Evolutionary conservation across 2,797 vertebrate genomes (phyloP), one percentile per base, ranked within the genome.

Genomic region (Hirundo rustica): DNA sequence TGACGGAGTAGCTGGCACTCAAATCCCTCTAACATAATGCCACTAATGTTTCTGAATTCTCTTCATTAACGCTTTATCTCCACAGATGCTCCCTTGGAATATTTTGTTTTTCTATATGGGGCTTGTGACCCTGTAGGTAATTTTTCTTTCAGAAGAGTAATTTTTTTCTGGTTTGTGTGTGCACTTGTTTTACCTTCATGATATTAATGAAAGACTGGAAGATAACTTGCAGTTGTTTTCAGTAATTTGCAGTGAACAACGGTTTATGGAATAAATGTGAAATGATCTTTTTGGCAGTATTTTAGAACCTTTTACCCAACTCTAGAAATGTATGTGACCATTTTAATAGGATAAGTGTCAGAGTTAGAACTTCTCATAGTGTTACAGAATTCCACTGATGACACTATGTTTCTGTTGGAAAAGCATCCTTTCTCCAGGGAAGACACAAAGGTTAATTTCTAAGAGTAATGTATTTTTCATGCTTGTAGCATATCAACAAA

Each of bases 1-100:
- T 0, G 1, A n/a, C 0, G 3, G 48, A 40, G 10, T 44, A 54
- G 17, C 19, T 85, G 47, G n/a, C 8, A 30, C 60, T 57, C 32
- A 11, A 0, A 30, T 83, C 48, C 22, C 16, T 30, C 25, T 50
- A 10, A 30, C 8, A 16, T 21, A 62, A 58, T 16, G 40, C 30
- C 5, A 2, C 29, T 45, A 3, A 6, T 7, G 5, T 47, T 85
- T 68, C 48, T 85, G 23, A 79, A 61, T 65, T 67, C 9, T 71
- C 27, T 25, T 77, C 18, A 1, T 20, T 32, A 57, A 32, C 11
- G 1, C 32, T 71, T 80, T 65, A 38, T 34, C 25, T 68, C 45
- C 16, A 51, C 36, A 79, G 30, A 76, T 70, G 71, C 5, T 6
- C 17, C 45, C 20, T 40, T n/a, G 36, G 38, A 76, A 51, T 75